A percentile compares a stretch with the other conserved stretches of the same genome.
Evolutionary conservation across 30 jellyfish, hydroid and myxozoan genomes (phyloP).

Genomic region (Pelagia noctiluca): DNA sequence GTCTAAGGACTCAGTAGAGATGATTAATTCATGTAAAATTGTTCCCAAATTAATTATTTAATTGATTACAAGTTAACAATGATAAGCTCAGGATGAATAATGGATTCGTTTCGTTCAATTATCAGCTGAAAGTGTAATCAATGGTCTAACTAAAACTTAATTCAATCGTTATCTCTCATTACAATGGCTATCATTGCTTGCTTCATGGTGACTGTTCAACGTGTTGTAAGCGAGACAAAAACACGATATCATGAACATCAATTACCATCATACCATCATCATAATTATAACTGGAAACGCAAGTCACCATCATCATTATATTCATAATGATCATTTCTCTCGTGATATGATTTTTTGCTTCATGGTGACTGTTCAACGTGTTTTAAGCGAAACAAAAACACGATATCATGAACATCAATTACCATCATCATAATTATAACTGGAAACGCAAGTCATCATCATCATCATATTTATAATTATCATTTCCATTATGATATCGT

Average conservation of each 20-base stretch:
- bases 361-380: too few relatives aligned
- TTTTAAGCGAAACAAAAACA: too few relatives aligned
- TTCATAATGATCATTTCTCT: neutral
- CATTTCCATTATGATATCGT: neutral
- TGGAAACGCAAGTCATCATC: neutral
- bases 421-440: neutral
- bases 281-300: neutral
- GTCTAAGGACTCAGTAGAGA: too few relatives aligned
- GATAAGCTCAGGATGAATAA: slow-evolving; percentile 28
- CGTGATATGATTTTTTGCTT: too few relatives aligned
- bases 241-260: neutral
- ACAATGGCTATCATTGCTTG: too few relatives aligned
- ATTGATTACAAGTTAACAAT: neutral
- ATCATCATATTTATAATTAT: neutral
- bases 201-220: too few relatives aligned
- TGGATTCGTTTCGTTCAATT: slow-evolving; percentile 45
- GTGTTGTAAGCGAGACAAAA: too few relatives aligned
- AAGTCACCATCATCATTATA: neutral
- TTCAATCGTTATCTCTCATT: too few relatives aligned
- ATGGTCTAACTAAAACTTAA: slow-evolving; percentile 56
- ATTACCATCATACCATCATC: neutral
- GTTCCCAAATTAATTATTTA: neutral
- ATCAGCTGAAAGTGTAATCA: slow-evolving; percentile 35
- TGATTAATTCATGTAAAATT: neutral
- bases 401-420: neutral